Evolutionary conservation across 2,888 invertebrate genomes (phyloP).

Genomic region (Eupeodes latifasciatus): DNA sequence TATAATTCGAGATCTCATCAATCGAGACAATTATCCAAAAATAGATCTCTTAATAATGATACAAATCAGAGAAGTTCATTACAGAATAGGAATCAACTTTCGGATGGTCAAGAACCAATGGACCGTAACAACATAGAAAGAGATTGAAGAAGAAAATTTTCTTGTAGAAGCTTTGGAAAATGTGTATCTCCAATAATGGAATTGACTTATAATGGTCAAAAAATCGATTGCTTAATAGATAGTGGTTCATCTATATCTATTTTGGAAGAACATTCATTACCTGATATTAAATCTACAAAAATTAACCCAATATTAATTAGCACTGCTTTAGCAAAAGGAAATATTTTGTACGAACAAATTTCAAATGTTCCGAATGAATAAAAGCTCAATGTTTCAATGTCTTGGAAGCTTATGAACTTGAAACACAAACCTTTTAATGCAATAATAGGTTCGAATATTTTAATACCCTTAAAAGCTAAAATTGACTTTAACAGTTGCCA

Average conservation of each 20-base stretch:
- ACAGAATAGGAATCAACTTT: not conserved
- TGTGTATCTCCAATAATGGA: constrained; percentile 8
- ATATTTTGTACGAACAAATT: constrained; percentile 10
- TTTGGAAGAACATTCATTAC: constrained; percentile 2
- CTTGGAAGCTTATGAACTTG: constrained; percentile 16
- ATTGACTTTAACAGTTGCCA: constrained; percentile 19
- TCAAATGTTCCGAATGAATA: constrained; percentile 8
- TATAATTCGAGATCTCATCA: too few relatives aligned
- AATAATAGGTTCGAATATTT: constrained; percentile 29
- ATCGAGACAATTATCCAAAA: constrained; percentile 14
- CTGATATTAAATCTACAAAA: too few relatives aligned
- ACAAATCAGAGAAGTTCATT: too few relatives aligned
- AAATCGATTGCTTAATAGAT: constrained; percentile 17
- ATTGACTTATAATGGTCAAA: not conserved
- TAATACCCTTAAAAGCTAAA: constrained; percentile 20
- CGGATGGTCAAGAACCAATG: constrained; percentile 16
- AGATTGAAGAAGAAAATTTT: too few relatives aligned
- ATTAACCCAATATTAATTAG: constrained; percentile 21
- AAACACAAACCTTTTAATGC: too few relatives aligned
- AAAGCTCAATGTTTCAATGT: constrained; percentile 24
- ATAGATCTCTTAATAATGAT: constrained; percentile 16
- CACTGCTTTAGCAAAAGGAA: constrained; percentile 17
- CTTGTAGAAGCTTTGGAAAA: too few relatives aligned
- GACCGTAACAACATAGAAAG: constrained; percentile 2
- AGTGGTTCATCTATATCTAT: constrained; percentile 26